These are phyloP conservation scores for Mythimna impura DNA, from an alignment of 2,888 invertebrate species.

Conservation along the genomic window DNA sequence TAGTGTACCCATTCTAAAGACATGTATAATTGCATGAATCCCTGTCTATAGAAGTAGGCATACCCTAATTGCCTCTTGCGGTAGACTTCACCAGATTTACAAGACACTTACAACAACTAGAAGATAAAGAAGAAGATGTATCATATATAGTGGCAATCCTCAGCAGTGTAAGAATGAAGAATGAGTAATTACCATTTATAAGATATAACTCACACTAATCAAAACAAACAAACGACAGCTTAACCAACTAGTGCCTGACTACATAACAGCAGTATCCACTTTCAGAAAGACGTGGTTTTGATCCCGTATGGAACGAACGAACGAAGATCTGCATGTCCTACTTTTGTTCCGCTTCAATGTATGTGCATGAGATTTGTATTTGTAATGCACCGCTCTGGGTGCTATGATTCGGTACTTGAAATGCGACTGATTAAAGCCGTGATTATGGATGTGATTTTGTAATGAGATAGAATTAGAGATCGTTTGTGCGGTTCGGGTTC, in stretches of 20 bases:
- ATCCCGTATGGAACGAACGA: conserved; percentile 35
- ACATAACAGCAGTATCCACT: conserved; percentile 36
- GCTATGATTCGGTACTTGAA: conserved; percentile 41
- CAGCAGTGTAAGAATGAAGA: background rate
- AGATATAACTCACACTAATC: conserved; percentile 8
- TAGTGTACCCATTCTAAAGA: too few relatives aligned
- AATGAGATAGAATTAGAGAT: conserved; percentile 35
- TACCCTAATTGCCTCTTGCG: too few relatives aligned
- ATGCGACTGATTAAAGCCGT: conserved; percentile 42
- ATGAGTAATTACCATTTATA: background rate
- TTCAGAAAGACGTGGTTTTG: conserved; percentile 45
- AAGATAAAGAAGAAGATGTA: background rate
- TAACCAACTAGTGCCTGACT: conserved; percentile 32
- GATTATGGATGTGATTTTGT: conserved; percentile 48
- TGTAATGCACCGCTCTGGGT: conserved; percentile 35
- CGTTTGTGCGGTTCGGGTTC: conserved; percentile 19
- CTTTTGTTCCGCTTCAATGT: conserved; percentile 54
- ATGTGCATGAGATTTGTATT: conserved; percentile 59
- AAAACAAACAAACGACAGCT: conserved; percentile 55
- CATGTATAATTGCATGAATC: too few relatives aligned
- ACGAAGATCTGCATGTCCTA: conserved; percentile 54
- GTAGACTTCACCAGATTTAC: too few relatives aligned
- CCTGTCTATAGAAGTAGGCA: too few relatives aligned
- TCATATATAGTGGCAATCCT: too few relatives aligned
- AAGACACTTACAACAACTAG: background rate